These are phyloP conservation scores for Drosophila jambulina DNA, from an alignment of 1,140 invertebrate species.

Conservation along the genomic window DNA sequence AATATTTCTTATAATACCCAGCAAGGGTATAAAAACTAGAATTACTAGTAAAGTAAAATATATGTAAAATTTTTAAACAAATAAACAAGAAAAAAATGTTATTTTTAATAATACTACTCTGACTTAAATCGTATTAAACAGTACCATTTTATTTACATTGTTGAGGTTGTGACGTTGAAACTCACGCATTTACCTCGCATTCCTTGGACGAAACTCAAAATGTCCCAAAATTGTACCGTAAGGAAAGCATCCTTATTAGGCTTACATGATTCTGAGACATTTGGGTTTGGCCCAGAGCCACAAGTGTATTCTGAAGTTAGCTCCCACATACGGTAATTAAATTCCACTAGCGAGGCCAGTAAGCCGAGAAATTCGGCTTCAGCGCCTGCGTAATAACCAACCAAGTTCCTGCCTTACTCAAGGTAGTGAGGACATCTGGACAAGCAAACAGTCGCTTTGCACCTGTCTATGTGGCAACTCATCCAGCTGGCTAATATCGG, in stretches of 20 bases:
- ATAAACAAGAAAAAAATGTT: too few relatives aligned
- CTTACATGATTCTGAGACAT: neutral
- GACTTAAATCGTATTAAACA: too few relatives aligned
- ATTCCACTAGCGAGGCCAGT: conserved; percentile 2
- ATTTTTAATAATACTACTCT: too few relatives aligned
- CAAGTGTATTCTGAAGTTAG: conserved; percentile 27
- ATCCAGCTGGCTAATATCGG: conserved; percentile 11
- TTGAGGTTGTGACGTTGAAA: neutral
- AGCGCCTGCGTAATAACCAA: conserved; percentile 45
- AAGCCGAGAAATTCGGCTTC: conserved; percentile 8
- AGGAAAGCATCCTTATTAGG: neutral
- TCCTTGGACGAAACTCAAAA: neutral
- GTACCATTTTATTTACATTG: neutral
- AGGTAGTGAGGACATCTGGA: conserved; percentile 18
- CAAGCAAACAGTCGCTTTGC: conserved; percentile 35
- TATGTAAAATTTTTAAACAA: too few relatives aligned
- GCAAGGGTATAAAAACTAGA: too few relatives aligned
- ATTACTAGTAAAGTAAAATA: too few relatives aligned
- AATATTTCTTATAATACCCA: too few relatives aligned
- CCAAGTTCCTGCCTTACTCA: neutral
- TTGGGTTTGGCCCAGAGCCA: conserved; percentile 12
- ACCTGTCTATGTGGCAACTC: conserved; percentile 28
- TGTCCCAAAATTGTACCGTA: neutral
- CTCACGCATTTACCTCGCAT: too few relatives aligned
- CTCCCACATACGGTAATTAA: conserved; percentile 22